Percentiles rank a stretch among this genome's conserved stretches.
Evolutionary conservation across 2,888 invertebrate genomes (phyloP).

Genomic region (Muscina levida): DNA sequence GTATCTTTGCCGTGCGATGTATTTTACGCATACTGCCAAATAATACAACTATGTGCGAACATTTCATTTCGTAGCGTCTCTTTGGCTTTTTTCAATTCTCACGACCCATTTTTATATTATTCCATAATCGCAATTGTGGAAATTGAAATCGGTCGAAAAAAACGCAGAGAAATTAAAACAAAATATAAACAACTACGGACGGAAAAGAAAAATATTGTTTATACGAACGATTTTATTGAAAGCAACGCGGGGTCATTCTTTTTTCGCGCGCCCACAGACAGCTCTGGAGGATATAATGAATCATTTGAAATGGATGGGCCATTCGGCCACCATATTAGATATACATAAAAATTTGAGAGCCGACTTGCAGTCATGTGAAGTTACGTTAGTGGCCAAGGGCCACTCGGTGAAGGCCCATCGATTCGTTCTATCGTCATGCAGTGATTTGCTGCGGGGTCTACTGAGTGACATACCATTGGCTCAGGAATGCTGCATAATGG

Average conservation of each 20-base stretch:
- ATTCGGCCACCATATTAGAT: slow-evolving; percentile 77
- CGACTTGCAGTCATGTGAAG: slow-evolving; percentile 76
- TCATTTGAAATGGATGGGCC: slow-evolving; percentile 79
- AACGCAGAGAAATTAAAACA: slow-evolving; percentile 67
- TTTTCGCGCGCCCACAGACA: background rate
- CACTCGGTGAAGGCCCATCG: slow-evolving; percentile 76
- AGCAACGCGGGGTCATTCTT: slow-evolving; percentile 31
- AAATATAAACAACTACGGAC: slow-evolving; percentile 70
- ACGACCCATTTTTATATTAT: slow-evolving; percentile 37
- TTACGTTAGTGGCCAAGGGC: slow-evolving; percentile 75
- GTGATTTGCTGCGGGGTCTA: slow-evolving; percentile 76
- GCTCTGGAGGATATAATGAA: slow-evolving; percentile 70
- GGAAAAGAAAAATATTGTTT: background rate
- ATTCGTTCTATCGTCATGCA: slow-evolving; percentile 78
- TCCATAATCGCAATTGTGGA: too few species aligned
- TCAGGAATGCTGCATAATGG: slow-evolving; percentile 76
- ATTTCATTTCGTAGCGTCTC: slow-evolving; percentile 64
- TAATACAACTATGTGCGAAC: background rate
- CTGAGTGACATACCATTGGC: slow-evolving; percentile 75
- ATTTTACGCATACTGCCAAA: slow-evolving; percentile 29
- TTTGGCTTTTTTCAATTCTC: slow-evolving; percentile 19
- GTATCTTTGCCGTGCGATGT: too few species aligned
- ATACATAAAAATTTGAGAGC: slow-evolving; percentile 75
- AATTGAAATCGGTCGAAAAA: slow-evolving; percentile 36
- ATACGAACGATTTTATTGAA: background rate